phyloP scores from a whole-genome alignment of 2,797 vertebrate genomes.

The Odontamblyopus lacepedii region DNA sequence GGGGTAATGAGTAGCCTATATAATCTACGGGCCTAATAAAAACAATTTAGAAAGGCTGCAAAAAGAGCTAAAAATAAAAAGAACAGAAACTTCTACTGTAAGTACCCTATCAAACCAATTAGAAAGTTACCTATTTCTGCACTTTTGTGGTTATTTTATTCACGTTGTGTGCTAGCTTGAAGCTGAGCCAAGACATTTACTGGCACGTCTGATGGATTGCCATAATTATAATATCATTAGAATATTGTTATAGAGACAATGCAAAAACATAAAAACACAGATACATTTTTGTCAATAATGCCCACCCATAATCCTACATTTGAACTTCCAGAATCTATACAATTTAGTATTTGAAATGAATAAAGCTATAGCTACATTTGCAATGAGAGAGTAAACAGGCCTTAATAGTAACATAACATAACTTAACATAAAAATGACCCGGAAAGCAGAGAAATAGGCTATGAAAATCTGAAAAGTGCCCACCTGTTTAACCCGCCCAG shows the following conservation, averaged over 20 bases:
- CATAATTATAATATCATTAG: background rate
- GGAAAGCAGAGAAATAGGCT: no score
- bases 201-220: background rate
- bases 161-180: background rate
- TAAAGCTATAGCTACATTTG: no score
- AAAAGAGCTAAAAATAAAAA: background rate
- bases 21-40: background rate
- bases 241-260: background rate
- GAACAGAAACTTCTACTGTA: background rate
- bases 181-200: background rate
- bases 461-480: no score
- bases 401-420: no score
- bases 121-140: background rate
- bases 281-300: no score
- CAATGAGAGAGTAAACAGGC: background rate
- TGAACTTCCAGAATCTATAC: no score
- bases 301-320: no score
- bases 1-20: no score
- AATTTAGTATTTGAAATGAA: background rate
- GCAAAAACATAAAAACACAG: background rate
- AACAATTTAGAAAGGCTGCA: background rate
- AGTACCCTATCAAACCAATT: background rate
- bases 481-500: background rate
- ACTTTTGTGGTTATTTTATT: background rate
- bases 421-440: no score